Conservation (phyloP, 2,888 invertebrate species). For the Lepas anatifera region DNA sequence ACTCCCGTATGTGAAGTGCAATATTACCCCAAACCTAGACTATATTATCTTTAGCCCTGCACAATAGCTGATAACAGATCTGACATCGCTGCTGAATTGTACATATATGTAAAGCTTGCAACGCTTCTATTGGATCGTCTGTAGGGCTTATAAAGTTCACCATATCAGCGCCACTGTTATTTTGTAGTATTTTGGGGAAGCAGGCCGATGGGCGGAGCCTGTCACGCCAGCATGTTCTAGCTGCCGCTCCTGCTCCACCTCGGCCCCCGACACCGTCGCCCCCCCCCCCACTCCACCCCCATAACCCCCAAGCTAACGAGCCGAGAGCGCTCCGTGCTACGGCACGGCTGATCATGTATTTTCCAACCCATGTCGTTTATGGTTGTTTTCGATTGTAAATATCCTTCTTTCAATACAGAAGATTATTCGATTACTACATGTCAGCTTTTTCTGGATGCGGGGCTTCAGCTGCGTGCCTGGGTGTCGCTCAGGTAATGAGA, state of each 20-base stretch:
- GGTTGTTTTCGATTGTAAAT: slow-evolving; percentile 12
- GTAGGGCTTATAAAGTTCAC: slow-evolving; percentile 3
- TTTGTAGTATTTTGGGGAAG: not conserved
- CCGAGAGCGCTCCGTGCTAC: not conserved
- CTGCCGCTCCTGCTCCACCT: too few relatives aligned
- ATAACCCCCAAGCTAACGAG: not conserved
- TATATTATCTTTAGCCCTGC: not conserved
- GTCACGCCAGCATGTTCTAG: not conserved
- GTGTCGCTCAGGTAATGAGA: too few relatives aligned
- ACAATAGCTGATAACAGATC: not conserved
- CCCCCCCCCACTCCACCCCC: not conserved
- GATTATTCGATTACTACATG: not conserved
- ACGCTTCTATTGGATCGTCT: not conserved
- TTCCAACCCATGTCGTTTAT: slow-evolving; percentile 10
- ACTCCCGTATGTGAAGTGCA: not conserved
- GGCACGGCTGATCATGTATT: slow-evolving; percentile 6
- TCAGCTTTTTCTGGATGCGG: too few relatives aligned
- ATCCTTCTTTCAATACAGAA: slow-evolving; percentile 9
- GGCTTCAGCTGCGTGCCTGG: too few relatives aligned
- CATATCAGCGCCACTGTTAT: not conserved
- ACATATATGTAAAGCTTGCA: not conserved
- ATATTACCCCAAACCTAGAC: not conserved
- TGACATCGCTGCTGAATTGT: not conserved
- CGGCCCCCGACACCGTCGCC: too few relatives aligned
- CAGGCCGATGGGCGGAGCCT: not conserved